Conservation (phyloP, 2,888 invertebrate genomes). For the Imbricaverruca yamaguchii region DNA sequence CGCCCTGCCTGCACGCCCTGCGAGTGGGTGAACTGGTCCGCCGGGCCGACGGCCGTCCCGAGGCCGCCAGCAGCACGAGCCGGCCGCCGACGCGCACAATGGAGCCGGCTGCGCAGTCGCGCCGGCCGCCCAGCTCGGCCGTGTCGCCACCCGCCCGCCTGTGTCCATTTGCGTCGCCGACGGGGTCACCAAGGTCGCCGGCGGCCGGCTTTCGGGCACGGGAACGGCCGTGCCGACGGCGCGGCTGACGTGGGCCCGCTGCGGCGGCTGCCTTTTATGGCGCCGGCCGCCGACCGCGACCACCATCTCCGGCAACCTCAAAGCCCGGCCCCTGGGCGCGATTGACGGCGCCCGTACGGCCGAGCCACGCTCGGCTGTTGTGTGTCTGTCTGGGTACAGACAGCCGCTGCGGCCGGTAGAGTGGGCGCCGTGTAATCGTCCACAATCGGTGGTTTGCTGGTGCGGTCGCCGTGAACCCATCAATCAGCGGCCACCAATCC, state of each 20-base stretch:
- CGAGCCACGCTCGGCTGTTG: neutral
- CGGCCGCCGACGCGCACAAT: too few relatives aligned
- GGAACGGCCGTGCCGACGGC: neutral
- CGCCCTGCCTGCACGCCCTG: neutral
- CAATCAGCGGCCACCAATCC: too few relatives aligned
- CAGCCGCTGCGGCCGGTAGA: too few relatives aligned
- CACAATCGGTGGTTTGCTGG: too few relatives aligned
- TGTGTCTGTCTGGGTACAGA: too few relatives aligned
- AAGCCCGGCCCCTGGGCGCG: too few relatives aligned
- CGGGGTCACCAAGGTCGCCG: neutral
- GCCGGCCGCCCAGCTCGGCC: neutral
- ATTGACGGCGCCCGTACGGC: neutral
- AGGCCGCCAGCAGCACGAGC: too few relatives aligned
- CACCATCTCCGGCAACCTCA: too few relatives aligned
- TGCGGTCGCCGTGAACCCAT: too few relatives aligned
- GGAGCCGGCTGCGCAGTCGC: too few relatives aligned
- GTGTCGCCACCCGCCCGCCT: neutral
- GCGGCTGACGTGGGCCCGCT: neutral
- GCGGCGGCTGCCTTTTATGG: neutral
- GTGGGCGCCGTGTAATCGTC: too few relatives aligned
- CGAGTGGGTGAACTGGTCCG: neutral
- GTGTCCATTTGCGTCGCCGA: neutral
- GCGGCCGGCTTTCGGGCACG: neutral
- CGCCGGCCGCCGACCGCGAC: neutral
- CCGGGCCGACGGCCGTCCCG: too few relatives aligned